phyloP scores from a whole-genome alignment of 2,113 vertebrate genomes.

The Opisthocomus hoazin region DNA sequence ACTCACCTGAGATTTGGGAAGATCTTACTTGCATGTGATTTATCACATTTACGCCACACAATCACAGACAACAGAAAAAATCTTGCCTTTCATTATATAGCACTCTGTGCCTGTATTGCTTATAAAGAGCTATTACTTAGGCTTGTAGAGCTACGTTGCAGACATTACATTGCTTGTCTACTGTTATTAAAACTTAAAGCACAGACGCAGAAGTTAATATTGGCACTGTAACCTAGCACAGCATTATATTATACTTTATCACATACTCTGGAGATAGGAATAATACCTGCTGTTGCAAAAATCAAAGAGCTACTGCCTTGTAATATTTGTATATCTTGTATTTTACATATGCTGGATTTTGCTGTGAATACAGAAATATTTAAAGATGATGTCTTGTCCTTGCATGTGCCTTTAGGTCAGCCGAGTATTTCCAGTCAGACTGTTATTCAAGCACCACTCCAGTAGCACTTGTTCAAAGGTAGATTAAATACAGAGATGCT shows the following conservation, averaged over 20 bases:
- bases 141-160: neutral
- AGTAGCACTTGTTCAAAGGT: neutral
- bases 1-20: neutral
- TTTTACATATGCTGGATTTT: constrained; percentile 37
- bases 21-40: constrained; percentile 31
- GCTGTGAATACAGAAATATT: constrained; percentile 36
- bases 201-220: neutral
- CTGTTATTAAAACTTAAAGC: neutral
- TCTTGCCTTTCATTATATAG: neutral
- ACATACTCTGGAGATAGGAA: neutral
- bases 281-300: constrained; percentile 8
- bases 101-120: neutral
- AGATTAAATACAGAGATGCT: neutral
- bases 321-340: constrained; percentile 58
- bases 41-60: neutral
- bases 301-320: constrained; percentile 25
- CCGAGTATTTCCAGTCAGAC: neutral
- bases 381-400: constrained; percentile 48
- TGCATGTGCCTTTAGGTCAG: neutral
- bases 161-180: neutral
- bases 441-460: neutral
- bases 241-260: neutral
- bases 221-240: constrained; percentile 21
- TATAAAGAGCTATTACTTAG: neutral
- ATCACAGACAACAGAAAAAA: neutral